Percentiles rank a stretch among this genome's conserved stretches.
phyloP scores from a whole-genome alignment of 2,888 invertebrate genomes.

The Andrena trimmerana region DNA sequence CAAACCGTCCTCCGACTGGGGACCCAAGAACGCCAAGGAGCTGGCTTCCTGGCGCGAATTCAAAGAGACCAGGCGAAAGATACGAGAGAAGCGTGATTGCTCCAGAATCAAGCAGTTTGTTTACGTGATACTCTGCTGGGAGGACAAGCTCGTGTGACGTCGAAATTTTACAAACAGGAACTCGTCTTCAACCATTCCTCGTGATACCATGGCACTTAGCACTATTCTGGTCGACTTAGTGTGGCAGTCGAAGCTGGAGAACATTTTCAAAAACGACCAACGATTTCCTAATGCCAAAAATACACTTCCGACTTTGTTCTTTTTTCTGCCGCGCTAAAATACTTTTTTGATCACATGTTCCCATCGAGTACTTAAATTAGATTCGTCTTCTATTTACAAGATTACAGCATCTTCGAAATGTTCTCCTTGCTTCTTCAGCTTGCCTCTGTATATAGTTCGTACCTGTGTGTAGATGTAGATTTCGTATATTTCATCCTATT shows the following conservation, averaged over 20 bases:
- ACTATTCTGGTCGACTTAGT: background rate
- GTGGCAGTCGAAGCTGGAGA: background rate
- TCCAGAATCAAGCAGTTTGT: conserved; percentile 69
- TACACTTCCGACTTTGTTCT: background rate
- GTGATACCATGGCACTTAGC: background rate
- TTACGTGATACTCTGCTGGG: conserved; percentile 67
- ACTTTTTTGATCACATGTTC: too few species aligned
- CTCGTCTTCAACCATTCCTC: background rate
- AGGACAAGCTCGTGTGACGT: conserved; percentile 63
- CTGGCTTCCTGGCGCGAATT: conserved; percentile 77
- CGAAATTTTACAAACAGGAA: background rate
- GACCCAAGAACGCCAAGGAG: conserved; percentile 73
- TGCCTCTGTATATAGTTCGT: conserved; percentile 85
- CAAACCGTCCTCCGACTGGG: conserved; percentile 76
- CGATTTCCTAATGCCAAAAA: background rate
- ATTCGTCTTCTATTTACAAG: background rate
- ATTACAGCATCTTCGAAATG: background rate
- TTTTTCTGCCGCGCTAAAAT: background rate
- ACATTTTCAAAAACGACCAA: background rate
- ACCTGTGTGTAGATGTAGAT: conserved; percentile 33
- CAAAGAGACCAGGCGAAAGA: conserved; percentile 71
- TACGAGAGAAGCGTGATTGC: conserved; percentile 72
- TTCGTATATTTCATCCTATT: background rate
- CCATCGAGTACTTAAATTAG: background rate
- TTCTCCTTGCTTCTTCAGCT: conserved; percentile 87